A percentile compares a stretch with the other conserved stretches of the same genome.
Evolutionary conservation across 2,113 vertebrate species (phyloP).

Genomic region (Lucifuga dentata): DNA sequence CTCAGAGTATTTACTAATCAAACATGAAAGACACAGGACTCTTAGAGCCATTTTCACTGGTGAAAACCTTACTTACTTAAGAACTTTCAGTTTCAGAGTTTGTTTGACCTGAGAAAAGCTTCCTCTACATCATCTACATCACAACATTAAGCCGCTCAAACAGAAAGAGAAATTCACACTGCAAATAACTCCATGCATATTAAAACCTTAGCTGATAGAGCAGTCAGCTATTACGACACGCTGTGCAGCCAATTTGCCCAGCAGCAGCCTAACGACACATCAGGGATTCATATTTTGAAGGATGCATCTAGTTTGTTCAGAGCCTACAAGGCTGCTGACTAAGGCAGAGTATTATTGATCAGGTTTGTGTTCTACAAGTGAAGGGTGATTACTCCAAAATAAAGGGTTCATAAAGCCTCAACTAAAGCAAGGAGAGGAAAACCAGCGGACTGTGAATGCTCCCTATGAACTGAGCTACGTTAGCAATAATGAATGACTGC

Average conservation of each 20-base stretch:
- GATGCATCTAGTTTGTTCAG: conserved; percentile 40
- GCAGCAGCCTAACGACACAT: conserved; percentile 57
- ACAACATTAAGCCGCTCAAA: conserved; percentile 9
- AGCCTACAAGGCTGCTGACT: conserved; percentile 48
- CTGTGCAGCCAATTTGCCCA: conserved; percentile 59
- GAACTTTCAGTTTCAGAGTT: conserved; percentile 19
- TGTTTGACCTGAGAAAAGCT: conserved; percentile 31
- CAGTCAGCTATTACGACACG: conserved; percentile 33
- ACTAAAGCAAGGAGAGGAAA: conserved; percentile 5
- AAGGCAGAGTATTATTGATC: conserved; percentile 60
- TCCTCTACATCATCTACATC: conserved; percentile 23
- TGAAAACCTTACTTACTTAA: too few relatives aligned
- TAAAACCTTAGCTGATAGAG: conserved; percentile 54
- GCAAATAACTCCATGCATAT: conserved; percentile 61
- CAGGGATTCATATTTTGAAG: conserved; percentile 63
- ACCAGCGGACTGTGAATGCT: conserved; percentile 5
- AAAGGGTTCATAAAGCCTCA: conserved; percentile 42
- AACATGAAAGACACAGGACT: too few relatives aligned
- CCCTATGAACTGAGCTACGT: conserved; percentile 14
- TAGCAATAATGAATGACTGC: conserved; percentile 27
- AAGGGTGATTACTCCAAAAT: conserved; percentile 59
- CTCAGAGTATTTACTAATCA: too few relatives aligned
- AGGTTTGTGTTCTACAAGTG: conserved; percentile 44
- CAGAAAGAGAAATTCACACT: conserved; percentile 36
- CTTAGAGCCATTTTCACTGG: too few relatives aligned